These are phyloP conservation scores for Mellilla xanthometata DNA, from an alignment of 2,888 invertebrate species.

Conservation along the genomic window DNA sequence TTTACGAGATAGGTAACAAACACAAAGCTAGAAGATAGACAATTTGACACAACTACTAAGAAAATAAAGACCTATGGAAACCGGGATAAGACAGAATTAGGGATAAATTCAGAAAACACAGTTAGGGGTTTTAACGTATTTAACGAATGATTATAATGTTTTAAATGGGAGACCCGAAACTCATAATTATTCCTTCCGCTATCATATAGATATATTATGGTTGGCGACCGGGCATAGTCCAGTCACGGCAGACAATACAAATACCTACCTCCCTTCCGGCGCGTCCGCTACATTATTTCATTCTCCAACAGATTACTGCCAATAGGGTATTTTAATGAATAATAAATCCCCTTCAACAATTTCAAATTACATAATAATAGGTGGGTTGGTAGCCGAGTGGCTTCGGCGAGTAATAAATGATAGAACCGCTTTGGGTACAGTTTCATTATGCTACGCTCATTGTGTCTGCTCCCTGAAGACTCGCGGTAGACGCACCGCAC, in stretches of 20 bases:
- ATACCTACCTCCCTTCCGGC: constrained; percentile 14
- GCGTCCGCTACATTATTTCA: constrained; percentile 26
- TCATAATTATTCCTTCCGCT: no score
- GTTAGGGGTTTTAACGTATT: no score
- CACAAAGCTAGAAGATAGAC: no score
- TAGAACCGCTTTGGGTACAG: constrained; percentile 50
- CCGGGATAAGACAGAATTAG: no score
- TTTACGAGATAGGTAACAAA: not conserved
- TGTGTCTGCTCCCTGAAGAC: constrained; percentile 48
- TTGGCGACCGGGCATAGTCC: not conserved
- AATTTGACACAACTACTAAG: no score
- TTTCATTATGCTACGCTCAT: constrained; percentile 61
- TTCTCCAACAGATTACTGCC: constrained; percentile 30
- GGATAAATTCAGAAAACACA: no score
- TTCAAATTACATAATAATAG: constrained; percentile 35
- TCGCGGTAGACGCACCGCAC: not conserved
- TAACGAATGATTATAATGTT: no score
- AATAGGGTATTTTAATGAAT: constrained; percentile 32
- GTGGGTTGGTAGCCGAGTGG: constrained; percentile 31
- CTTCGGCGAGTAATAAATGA: constrained; percentile 47
- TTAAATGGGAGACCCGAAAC: no score
- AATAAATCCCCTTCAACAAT: constrained; percentile 36
- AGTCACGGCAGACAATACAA: constrained; percentile 15
- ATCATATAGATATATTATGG: no score
- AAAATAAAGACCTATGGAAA: no score